A percentile compares a stretch with the other conserved stretches of the same genome.
These are phyloP conservation scores for Oopsacas minuta DNA, from an alignment of 37 sponge, comb jelly and placozoan species.

Conservation along the genomic window DNA sequence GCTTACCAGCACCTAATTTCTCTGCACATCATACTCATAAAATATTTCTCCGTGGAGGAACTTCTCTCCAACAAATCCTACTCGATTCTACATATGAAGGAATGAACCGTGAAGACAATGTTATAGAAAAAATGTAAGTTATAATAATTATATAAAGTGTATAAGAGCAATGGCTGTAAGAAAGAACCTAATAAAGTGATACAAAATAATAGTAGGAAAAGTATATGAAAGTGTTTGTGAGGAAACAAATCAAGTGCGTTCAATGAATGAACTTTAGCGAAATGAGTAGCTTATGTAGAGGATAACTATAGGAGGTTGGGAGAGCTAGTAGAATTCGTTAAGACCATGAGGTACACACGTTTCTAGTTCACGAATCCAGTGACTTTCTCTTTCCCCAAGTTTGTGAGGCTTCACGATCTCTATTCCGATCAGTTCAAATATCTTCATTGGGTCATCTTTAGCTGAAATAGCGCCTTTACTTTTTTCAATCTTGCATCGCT, in stretches of 20 bases:
- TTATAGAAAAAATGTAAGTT: neutral
- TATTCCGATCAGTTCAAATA: slow-evolving; percentile 1
- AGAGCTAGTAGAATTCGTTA: neutral
- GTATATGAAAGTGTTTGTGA: too few species aligned
- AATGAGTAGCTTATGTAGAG: too few species aligned
- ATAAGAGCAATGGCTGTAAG: neutral
- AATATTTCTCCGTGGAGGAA: neutral
- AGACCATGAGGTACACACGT: neutral
- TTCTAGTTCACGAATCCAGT: slow-evolving; percentile 10
- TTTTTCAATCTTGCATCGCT: neutral
- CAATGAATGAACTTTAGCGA: too few species aligned
- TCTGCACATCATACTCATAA: neutral
- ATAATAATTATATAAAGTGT: neutral
- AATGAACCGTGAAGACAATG: neutral
- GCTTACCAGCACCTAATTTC: neutral
- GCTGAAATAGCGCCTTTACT: neutral
- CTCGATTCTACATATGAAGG: slow-evolving; percentile 8
- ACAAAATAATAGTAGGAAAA: too few species aligned
- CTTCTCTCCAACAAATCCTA: slow-evolving; percentile 3
- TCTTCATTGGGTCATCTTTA: neutral
- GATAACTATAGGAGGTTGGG: neutral
- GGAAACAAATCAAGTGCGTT: too few species aligned
- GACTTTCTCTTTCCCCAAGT: neutral
- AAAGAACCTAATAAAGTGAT: neutral
- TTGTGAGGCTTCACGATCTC: neutral